Conservation (phyloP, 1,140 invertebrate species). For the Ectropis grisescens region DNA sequence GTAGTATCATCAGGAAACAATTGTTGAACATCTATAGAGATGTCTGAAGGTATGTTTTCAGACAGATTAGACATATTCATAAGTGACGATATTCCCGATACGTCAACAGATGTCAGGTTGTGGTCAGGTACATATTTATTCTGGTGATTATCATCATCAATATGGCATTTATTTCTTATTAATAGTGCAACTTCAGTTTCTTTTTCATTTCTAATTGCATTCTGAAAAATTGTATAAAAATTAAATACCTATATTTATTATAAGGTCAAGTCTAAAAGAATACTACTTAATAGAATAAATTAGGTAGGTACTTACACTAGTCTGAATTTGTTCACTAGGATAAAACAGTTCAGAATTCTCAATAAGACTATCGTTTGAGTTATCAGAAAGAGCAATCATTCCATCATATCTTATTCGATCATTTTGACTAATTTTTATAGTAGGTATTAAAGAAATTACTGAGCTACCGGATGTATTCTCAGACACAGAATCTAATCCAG, state of each 20-base stretch:
- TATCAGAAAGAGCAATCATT: background rate
- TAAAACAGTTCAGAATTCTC: background rate
- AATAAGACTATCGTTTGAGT: background rate
- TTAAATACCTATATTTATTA: background rate
- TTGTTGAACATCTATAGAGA: background rate
- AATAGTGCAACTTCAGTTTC: background rate
- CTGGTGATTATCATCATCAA: background rate
- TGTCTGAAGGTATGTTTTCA: background rate
- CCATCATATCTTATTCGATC: background rate
- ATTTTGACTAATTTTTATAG: background rate
- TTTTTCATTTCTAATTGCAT: background rate
- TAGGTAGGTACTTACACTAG: background rate
- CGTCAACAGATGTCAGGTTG: background rate
- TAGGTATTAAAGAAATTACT: background rate
- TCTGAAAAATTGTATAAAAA: background rate
- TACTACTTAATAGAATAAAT: background rate
- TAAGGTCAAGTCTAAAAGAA: background rate
- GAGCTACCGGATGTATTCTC: background rate
- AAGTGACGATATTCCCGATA: background rate
- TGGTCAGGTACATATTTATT: background rate
- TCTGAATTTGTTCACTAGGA: background rate
- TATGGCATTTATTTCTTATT: background rate
- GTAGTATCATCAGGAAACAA: background rate
- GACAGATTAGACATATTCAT: background rate
- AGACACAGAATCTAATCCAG: background rate